Evolutionary conservation across 2,797 vertebrate genomes (phyloP).

Genomic region (Buphagus erythrorhynchus): DNA sequence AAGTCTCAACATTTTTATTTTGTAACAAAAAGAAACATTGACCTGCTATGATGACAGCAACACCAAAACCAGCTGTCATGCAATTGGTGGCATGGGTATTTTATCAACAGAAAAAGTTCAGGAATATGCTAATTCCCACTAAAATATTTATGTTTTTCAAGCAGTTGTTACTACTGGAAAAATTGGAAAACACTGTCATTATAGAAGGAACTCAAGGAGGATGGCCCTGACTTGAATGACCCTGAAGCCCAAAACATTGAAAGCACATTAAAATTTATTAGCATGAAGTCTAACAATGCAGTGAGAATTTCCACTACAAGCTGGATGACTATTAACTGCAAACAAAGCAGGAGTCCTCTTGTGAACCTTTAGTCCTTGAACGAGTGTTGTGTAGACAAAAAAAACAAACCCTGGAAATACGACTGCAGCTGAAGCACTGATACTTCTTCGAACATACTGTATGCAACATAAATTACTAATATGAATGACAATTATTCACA

Average conservation of each 20-base stretch:
- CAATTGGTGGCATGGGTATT: background rate
- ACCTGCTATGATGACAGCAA: background rate
- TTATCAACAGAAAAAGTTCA: background rate
- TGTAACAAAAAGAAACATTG: background rate
- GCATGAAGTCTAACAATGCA: background rate
- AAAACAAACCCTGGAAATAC: background rate
- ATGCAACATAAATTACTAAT: background rate
- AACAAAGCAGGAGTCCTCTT: background rate
- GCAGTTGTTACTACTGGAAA: background rate
- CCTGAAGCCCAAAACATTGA: background rate
- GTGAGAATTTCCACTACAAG: background rate
- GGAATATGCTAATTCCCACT: background rate
- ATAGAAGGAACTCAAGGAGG: background rate
- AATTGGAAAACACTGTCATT: background rate
- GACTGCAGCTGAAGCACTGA: background rate
- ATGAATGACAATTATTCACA: background rate
- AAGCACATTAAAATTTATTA: slow-evolving; percentile 15
- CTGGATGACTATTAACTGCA: background rate
- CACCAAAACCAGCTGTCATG: background rate
- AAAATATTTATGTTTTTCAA: background rate
- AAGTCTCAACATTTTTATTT: background rate
- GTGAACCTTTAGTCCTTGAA: background rate
- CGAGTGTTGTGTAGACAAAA: background rate
- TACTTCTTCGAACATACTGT: background rate
- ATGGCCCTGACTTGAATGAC: background rate